Conservation (phyloP, 2,113 vertebrate species). For the Zosterops pallidus region DNA sequence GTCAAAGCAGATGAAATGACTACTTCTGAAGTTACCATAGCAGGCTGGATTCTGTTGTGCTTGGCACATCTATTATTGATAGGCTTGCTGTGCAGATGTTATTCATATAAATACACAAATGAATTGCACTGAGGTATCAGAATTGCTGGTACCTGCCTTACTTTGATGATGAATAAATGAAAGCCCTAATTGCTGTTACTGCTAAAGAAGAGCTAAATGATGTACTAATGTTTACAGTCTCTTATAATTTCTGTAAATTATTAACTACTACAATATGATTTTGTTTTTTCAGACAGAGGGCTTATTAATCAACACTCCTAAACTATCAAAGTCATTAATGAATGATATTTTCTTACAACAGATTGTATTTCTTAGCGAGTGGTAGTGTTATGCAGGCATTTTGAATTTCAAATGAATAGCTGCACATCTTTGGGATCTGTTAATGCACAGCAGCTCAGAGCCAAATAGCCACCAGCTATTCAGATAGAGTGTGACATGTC, state of each 20-base stretch:
- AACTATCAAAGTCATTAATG: neutral
- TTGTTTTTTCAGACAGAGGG: neutral
- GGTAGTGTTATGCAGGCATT: neutral
- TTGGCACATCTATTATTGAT: neutral
- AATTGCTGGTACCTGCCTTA: neutral
- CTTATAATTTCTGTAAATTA: neutral
- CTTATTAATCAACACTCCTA: neutral
- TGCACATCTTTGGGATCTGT: neutral
- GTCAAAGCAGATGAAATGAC: neutral
- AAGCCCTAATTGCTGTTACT: neutral
- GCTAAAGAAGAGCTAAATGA: neutral
- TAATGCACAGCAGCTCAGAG: neutral
- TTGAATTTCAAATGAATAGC: constrained; percentile 17
- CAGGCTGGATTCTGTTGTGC: neutral
- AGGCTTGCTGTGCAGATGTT: neutral
- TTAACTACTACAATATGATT: neutral
- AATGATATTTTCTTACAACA: neutral
- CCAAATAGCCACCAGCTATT: neutral
- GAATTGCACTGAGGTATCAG: neutral
- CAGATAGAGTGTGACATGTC: neutral
- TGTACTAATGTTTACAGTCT: neutral
- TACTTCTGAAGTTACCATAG: neutral
- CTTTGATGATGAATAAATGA: neutral
- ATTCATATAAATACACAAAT: neutral
- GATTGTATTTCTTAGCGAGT: neutral